These are phyloP conservation scores for Serilophus lunatus DNA, from an alignment of 2,113 vertebrate genomes.

Conservation along the genomic window DNA sequence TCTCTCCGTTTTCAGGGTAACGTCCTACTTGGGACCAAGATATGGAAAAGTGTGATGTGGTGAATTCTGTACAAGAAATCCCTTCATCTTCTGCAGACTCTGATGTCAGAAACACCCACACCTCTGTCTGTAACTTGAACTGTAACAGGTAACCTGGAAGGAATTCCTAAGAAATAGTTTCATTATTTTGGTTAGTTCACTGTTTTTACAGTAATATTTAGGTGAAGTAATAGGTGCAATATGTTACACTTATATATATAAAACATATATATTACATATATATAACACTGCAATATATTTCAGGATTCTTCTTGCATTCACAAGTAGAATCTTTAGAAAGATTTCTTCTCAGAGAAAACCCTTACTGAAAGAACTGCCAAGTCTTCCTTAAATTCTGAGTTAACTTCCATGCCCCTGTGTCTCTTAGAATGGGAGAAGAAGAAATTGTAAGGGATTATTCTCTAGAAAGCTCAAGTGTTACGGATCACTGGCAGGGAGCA, in stretches of 20 bases:
- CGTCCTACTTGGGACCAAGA: slow-evolving; percentile 63
- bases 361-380: background rate
- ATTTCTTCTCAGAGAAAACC: background rate
- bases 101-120: slow-evolving; percentile 23
- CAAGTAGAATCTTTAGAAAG: background rate
- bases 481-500: background rate
- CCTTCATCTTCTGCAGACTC: slow-evolving; percentile 62
- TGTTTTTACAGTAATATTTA: background rate
- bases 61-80: slow-evolving; percentile 58
- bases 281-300: background rate
- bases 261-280: no score
- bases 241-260: no score
- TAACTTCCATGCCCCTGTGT: background rate
- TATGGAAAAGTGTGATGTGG: slow-evolving; percentile 74
- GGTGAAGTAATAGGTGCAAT: no score
- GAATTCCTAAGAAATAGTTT: background rate
- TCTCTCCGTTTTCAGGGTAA: slow-evolving; percentile 77
- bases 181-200: background rate
- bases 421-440: background rate
- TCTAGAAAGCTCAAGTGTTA: background rate
- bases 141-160: slow-evolving; percentile 58
- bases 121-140: slow-evolving; percentile 33
- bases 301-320: background rate
- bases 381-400: background rate
- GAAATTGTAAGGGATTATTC: background rate